Base-by-base conservation (phyloP, 1,140 invertebrate species). In the Elymnias hypermnestra region DNA sequence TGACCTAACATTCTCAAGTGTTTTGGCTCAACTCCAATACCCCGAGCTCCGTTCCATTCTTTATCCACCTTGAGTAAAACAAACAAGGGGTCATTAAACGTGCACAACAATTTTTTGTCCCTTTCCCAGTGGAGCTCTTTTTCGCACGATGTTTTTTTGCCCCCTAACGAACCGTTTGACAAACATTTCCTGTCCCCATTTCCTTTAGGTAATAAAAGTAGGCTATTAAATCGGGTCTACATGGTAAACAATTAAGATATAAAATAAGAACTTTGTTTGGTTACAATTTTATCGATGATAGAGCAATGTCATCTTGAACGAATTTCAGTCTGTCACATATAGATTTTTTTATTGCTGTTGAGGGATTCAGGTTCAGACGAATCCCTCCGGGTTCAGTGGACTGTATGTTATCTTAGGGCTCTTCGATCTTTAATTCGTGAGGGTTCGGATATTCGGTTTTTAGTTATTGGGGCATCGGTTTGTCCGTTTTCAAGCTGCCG, bases 41-140 rank as follows among this genome's bases (percentile, higher is more conserved):
- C n/a, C n/a, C n/a, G n/a, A n/a, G n/a, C 46, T 38, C 28, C 22
- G 29, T 33, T 33, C 42, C 23, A 60, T 53, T 46, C 48, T 36
- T 62, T 38, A 44, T 52, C 48, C 58, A 63, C 64, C 64, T 69
- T 66, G 59, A 63, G 56, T 68, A 71, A 70, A 74, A 72, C 68
- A 66, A 63, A 72, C 65, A 62, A 31, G 40, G 52, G 62, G 47
- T 53, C 62, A 58, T 63, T 58, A 68, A 59, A 62, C 53, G 46
- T 46, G 23, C 38, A 33, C 38, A 37, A 38, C 49, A 45, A 48
- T 52, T 50, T 57, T 53, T 56, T 47, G 36, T 54, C 26, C 43
- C 22, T 48, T 12, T 57, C 23, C 3, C 8, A 9, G 12, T 15
- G 10, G 36, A 15, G 10, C 7, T 47, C 38, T 36, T 23, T 47